phyloP scores from a whole-genome alignment of 2,113 vertebrate species.

The Sinocyclocheilus anophthalmus region DNA sequence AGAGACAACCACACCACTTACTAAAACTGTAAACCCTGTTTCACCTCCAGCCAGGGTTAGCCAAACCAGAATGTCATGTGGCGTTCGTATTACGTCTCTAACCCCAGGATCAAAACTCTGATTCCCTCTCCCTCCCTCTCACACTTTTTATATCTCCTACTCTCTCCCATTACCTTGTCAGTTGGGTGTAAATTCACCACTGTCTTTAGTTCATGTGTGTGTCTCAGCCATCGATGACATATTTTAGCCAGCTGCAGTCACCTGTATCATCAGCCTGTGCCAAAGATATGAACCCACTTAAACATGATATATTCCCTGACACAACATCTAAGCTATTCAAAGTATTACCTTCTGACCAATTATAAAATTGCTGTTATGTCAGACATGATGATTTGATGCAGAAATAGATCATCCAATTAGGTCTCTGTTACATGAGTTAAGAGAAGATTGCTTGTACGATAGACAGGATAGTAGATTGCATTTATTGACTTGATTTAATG shows the following conservation, averaged over 20 bases:
- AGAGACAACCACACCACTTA: slow-evolving; percentile 52
- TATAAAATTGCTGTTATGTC: not conserved
- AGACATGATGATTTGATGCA: slow-evolving; percentile 8
- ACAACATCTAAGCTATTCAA: slow-evolving; percentile 16
- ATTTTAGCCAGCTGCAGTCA: slow-evolving; percentile 41
- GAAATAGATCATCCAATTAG: not conserved
- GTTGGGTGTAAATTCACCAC: slow-evolving; percentile 42
- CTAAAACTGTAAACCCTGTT: slow-evolving; percentile 36
- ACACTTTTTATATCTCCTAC: slow-evolving; percentile 19
- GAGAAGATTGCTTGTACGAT: not conserved
- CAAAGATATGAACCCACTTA: slow-evolving; percentile 30
- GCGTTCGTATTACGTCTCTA: slow-evolving; percentile 47
- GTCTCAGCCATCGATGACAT: slow-evolving; percentile 34
- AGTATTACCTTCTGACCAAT: not conserved
- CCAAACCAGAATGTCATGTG: slow-evolving; percentile 48
- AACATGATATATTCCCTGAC: slow-evolving; percentile 46
- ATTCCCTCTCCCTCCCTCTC: not conserved
- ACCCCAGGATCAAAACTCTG: slow-evolving; percentile 31
- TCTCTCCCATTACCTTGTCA: slow-evolving; percentile 45
- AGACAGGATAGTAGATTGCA: not conserved
- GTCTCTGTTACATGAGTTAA: not conserved
- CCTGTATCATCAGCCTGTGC: slow-evolving; percentile 27
- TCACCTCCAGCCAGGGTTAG: slow-evolving; percentile 55
- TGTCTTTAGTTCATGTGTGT: slow-evolving; percentile 15
- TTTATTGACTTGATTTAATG: not conserved